Conservation (phyloP, 2,797 vertebrate genomes). For the Alectoris magna region DNA sequence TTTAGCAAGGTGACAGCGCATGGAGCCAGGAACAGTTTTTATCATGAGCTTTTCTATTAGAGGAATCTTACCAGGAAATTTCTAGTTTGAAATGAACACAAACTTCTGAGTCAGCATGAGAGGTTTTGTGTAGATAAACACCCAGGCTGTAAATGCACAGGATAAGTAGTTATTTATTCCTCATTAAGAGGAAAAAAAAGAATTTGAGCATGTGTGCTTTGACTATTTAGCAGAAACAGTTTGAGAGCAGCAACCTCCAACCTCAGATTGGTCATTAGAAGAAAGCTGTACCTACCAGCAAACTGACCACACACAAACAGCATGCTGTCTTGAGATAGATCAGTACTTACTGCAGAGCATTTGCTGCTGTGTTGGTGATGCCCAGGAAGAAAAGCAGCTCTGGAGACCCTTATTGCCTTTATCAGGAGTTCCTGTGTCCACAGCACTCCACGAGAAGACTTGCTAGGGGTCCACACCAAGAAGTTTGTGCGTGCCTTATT, state of each 20-base stretch:
- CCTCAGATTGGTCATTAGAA: not conserved
- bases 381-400: not conserved
- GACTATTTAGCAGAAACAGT: not conserved
- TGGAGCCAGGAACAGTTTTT: not conserved
- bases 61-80: not conserved
- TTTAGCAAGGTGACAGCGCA: accelerated
- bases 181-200: not conserved
- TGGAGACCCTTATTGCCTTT: not conserved
- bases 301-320: too few species aligned
- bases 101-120: not conserved
- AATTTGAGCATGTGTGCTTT: not conserved
- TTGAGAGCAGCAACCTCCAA: not conserved
- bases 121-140: accelerated
- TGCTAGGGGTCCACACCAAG: not conserved
- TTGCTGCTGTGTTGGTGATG: not conserved
- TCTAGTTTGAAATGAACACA: not conserved
- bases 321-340: accelerated
- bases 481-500: not conserved
- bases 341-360: not conserved
- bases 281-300: not conserved
- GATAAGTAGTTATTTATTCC: not conserved
- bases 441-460: too few species aligned
- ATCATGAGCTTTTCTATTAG: not conserved
- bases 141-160: not conserved
- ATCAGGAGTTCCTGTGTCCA: not conserved